phyloP scores from a whole-genome alignment of 2,888 invertebrate genomes.

The Xanthorhoe designata region DNA sequence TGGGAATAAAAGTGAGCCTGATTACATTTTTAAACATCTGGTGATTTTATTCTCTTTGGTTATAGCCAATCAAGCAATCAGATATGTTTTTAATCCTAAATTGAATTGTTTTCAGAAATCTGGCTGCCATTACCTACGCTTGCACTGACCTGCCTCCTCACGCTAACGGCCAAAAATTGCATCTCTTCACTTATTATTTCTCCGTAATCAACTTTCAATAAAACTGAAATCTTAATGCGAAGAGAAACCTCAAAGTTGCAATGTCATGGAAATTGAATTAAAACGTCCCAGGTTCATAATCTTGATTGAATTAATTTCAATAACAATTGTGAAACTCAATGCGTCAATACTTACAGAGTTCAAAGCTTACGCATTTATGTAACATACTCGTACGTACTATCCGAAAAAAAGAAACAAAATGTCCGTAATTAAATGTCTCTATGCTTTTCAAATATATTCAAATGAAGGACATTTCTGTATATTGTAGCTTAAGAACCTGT shows the following conservation, averaged over 20 bases:
- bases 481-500: too few species aligned
- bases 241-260: slow-evolving; percentile 36
- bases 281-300: slow-evolving; percentile 35
- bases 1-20: too few species aligned
- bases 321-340: slow-evolving; percentile 29
- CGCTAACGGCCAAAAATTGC: background rate
- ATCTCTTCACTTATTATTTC: slow-evolving; percentile 35
- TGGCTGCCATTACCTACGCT: background rate
- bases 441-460: too few species aligned
- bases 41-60: too few species aligned
- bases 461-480: too few species aligned
- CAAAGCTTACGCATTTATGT: background rate
- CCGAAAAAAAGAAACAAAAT: too few species aligned
- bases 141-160: background rate
- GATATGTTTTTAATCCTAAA: background rate
- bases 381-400: too few species aligned
- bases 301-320: slow-evolving; percentile 36
- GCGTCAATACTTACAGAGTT: slow-evolving; percentile 26
- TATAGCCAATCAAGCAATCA: background rate
- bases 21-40: background rate
- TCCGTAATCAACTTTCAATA: slow-evolving; percentile 34
- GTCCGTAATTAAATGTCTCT: too few species aligned
- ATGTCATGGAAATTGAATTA: slow-evolving; percentile 43
- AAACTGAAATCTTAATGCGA: slow-evolving; percentile 35
- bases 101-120: background rate